Base-by-base conservation (phyloP, 2,113 vertebrate genomes). In the Ophiodon elongatus region DNA sequence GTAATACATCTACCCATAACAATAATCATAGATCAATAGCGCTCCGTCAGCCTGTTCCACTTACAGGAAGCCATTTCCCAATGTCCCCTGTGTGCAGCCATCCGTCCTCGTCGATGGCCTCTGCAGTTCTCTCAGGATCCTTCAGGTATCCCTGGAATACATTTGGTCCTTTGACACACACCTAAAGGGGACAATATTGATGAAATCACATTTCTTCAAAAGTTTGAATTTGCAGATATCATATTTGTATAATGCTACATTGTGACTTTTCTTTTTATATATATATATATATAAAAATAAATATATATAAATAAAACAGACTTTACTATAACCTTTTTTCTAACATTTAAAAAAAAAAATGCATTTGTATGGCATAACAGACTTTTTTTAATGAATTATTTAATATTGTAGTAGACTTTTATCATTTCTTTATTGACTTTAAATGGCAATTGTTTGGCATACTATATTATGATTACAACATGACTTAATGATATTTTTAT, bases 51-150 rank as follows among this genome's bases (percentile, higher is more conserved):
- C 5, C 8, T 19, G 19, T 35, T 72, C 4, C 39, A 8, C 97
- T 97, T 95, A 99, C 98, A 52, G 97, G 97, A 73, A 99, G 93
- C 98, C 98, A 99, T 82, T 97, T 99, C 43, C 97, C 98, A 74
- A 99, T 90, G 91, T 99, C 98, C 72, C 98, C 98, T 0, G 98
- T 99, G 90, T 99, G 98, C 75, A 99, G 95, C 98, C 98, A 99
- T 62, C 97, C 97, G 0, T 97, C 96, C 85, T 96, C 85, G 83
- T 99, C 98, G 45, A 99, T 84, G 7, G 94, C 97, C 90, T 99
- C 98, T 0, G 96, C 96, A 0, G 98, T 98, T 94, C 94, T 98
- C 63, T 96, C 97, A 0, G 96, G 95, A 65, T 99, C 98, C 54
- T 97, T 97, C 87, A 99, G 90, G 90, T 99, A 99, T 64, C 98